These are phyloP conservation scores for Carposina sasakii DNA, from an alignment of 1,140 invertebrate species.

Conservation along the genomic window DNA sequence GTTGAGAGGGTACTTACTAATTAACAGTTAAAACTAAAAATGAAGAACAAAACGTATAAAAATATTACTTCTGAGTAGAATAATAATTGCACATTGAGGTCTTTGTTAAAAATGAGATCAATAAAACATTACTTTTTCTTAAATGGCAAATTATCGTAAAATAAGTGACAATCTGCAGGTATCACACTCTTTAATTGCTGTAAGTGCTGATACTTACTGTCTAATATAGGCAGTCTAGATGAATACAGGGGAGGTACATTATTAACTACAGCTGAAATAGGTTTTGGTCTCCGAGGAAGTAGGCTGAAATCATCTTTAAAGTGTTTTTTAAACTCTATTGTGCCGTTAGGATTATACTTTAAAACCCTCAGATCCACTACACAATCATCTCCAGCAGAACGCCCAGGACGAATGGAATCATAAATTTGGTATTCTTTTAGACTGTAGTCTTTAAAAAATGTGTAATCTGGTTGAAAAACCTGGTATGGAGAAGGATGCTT, in stretches of 20 bases:
- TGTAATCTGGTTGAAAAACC: constrained; percentile 3
- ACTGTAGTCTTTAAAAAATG: constrained; percentile 11
- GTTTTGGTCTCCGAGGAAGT: background rate
- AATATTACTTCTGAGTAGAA: too few relatives aligned
- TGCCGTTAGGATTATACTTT: constrained; percentile 1
- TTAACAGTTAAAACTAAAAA: too few relatives aligned
- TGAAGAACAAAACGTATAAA: too few relatives aligned
- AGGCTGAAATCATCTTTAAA: background rate
- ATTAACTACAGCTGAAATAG: background rate
- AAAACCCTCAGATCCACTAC: constrained; percentile 6
- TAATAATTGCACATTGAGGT: too few relatives aligned
- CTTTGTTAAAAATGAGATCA: too few relatives aligned
- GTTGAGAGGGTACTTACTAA: too few relatives aligned
- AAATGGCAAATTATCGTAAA: background rate
- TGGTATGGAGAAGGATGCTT: constrained; percentile 3
- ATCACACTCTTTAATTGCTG: background rate
- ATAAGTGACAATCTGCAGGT: background rate
- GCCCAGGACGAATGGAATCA: constrained; percentile 12
- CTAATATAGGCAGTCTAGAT: background rate
- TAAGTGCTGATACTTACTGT: background rate
- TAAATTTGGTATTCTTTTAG: constrained; percentile 8
- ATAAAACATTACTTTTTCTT: too few relatives aligned
- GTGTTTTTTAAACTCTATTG: background rate
- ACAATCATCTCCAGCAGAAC: constrained; percentile 7
- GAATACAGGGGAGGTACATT: background rate